Conservation (phyloP, 1,140 invertebrate species). For the Platyura marginata region DNA sequence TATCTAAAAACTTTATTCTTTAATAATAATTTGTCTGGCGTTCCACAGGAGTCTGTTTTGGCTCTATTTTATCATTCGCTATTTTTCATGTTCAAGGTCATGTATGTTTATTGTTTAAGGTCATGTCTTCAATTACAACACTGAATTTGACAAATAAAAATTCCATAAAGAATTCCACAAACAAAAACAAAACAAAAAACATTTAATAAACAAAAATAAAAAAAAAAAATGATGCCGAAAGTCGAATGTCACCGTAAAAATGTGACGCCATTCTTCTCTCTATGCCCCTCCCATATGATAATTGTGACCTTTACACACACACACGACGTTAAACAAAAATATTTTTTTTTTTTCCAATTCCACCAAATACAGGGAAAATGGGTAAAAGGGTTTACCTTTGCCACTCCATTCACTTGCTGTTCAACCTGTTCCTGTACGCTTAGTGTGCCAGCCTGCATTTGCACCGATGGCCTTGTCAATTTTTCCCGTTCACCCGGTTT, state of each 20-base stretch:
- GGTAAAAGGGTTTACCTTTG: conserved; percentile 12
- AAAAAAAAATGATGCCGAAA: not conserved
- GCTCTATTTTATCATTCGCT: too few relatives aligned
- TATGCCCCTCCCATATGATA: too few relatives aligned
- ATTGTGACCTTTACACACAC: too few relatives aligned
- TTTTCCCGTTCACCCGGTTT: not conserved
- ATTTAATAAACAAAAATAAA: not conserved
- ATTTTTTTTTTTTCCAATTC: too few relatives aligned
- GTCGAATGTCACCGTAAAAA: not conserved
- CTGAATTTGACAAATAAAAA: not conserved
- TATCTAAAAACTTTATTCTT: too few relatives aligned
- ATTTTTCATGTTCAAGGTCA: too few relatives aligned
- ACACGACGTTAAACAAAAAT: too few relatives aligned
- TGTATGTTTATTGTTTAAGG: too few relatives aligned
- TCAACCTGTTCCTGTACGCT: conserved; percentile 6
- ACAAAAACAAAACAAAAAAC: not conserved
- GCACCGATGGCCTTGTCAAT: not conserved
- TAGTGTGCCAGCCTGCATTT: not conserved
- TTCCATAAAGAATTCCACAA: not conserved
- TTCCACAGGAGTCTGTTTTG: too few relatives aligned
- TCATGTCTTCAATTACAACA: too few relatives aligned
- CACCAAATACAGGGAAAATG: not conserved
- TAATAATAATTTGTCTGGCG: too few relatives aligned
- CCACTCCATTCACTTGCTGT: conserved; percentile 13
- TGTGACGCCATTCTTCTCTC: too few relatives aligned